These are phyloP conservation scores for Drosophila melanogaster DNA, from an alignment of 1,140 invertebrate species.

Conservation along the genomic window DNA sequence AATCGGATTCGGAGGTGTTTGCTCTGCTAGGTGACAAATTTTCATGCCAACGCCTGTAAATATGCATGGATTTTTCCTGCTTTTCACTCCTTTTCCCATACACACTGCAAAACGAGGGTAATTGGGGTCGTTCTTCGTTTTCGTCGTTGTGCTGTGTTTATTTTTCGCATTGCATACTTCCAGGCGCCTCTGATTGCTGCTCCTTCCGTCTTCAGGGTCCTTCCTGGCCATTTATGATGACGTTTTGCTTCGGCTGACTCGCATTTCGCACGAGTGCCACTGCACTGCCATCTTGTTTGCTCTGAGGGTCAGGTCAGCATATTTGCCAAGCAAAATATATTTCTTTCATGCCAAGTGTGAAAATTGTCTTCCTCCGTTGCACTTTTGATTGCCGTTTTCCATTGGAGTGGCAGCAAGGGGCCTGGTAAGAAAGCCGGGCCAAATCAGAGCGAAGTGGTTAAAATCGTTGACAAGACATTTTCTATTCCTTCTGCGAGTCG, in stretches of 20 bases:
- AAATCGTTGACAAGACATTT: constrained; percentile 57
- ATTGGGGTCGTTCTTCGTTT: constrained; percentile 78
- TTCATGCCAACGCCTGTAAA: constrained; percentile 79
- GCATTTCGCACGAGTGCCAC: constrained; percentile 76
- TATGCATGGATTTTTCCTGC: constrained; percentile 69
- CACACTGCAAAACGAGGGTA: constrained; percentile 70
- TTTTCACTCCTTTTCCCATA: constrained; percentile 51
- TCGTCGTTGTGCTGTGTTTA: constrained; percentile 66
- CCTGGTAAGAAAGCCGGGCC: constrained; percentile 22
- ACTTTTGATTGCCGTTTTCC: constrained; percentile 76
- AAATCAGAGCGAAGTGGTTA: constrained; percentile 61
- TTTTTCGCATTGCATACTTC: constrained; percentile 81
- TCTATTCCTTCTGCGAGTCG: neutral
- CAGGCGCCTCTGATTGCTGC: constrained; percentile 60
- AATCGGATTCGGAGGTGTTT: constrained; percentile 52
- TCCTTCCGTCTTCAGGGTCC: constrained; percentile 35
- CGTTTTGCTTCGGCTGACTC: constrained; percentile 62
- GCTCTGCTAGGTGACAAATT: constrained; percentile 81
- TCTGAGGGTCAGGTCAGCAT: constrained; percentile 79
- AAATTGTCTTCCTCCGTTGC: constrained; percentile 75
- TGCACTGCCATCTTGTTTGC: constrained; percentile 71
- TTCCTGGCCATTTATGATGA: constrained; percentile 71
- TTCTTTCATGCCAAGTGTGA: constrained; percentile 68
- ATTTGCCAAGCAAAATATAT: constrained; percentile 76
- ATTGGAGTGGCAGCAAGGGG: constrained; percentile 51